Percentiles rank a stretch among this genome's conserved stretches.
Conservation (phyloP, 2,888 invertebrate species). For the Drosophila acutilabella region DNA sequence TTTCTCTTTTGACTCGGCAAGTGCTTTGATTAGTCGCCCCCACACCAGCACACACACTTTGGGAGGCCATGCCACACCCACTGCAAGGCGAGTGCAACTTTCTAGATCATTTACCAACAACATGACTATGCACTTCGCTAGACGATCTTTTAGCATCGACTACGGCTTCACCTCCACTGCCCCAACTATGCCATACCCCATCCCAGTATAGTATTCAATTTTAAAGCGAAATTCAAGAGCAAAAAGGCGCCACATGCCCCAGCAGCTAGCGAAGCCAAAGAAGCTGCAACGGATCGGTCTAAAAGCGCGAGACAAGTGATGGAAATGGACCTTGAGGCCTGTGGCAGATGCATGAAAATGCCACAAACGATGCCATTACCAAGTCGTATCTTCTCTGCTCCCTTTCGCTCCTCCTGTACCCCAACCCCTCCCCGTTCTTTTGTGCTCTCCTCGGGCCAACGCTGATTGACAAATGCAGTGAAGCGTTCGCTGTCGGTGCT, state of each 20-base stretch:
- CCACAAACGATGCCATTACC: conserved; percentile 41
- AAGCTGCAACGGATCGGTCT: conserved; percentile 17
- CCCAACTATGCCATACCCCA: conserved; percentile 5
- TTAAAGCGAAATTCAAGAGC: conserved; percentile 69
- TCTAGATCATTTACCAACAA: conserved; percentile 45
- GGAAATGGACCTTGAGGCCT: conserved; percentile 70
- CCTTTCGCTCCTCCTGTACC: neutral
- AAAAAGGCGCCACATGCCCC: conserved; percentile 45
- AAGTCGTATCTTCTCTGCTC: neutral
- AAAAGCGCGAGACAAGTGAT: conserved; percentile 46
- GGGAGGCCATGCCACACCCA: conserved; percentile 19
- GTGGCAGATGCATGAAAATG: conserved; percentile 51
- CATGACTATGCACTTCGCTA: conserved; percentile 64
- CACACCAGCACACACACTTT: neutral
- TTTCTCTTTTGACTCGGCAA: conserved; percentile 5
- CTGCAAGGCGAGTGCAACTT: conserved; percentile 43
- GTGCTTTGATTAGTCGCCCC: conserved; percentile 8
- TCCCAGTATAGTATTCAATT: conserved; percentile 19
- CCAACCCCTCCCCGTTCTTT: neutral
- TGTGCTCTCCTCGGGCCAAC: conserved; percentile 12
- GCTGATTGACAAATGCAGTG: conserved; percentile 76
- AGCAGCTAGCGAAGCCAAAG: conserved; percentile 1
- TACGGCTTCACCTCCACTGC: neutral
- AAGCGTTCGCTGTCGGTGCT: conserved; percentile 48
- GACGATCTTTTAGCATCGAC: conserved; percentile 25